Evolutionary conservation across 2,113 vertebrate species (phyloP), one percentile per base, ranked within the genome.

Genomic region (Eupsittula cactorum): DNA sequence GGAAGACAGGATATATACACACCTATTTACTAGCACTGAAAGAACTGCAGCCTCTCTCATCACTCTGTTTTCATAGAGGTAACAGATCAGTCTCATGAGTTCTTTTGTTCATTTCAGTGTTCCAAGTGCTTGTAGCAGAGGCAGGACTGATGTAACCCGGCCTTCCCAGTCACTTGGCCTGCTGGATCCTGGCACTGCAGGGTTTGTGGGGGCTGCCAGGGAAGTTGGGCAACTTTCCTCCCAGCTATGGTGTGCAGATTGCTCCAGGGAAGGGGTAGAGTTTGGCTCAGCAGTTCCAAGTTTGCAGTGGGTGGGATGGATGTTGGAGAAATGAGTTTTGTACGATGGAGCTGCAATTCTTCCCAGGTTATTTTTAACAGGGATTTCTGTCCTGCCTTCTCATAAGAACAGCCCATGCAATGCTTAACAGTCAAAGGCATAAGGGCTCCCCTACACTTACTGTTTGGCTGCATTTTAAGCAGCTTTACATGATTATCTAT

Each of bases 341-440:
- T 25, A 27, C 8, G 46, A 4, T 1, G 7, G n/a, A 49, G 52
- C 25, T 47, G 47, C 39, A 13, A 0, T 68, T 53, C 17, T 65
- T 78, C 19, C 12, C 17, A 5, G 29, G 13, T 27, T 9, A 19
- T 28, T 65, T 73, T 47, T 75, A 33, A 3, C 46, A n/a, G 65
- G 13, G 4, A 1, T 71, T 71, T 64, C 33, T 31, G 0, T 20
- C 47, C 68, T 41, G 18, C 29, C 37, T 63, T 42, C 44, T 57
- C 49, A 4, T 21, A 24, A 16, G 24, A 35, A 1, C 4, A 20
- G 21, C 14, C 15, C 35, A 7, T 8, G 0, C 35, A 7, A 17
- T 37, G 31, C 21, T 78, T 28, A 3, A 16, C 60, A 33, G 27
- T 29, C 33, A 10, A 16, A 37, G 29, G 28, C 42, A 10, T 3